A percentile compares a stretch with the other conserved stretches of the same genome.
Evolutionary conservation across 2,113 vertebrate genomes (phyloP).

Genomic region (Eretmochelys imbricata): DNA sequence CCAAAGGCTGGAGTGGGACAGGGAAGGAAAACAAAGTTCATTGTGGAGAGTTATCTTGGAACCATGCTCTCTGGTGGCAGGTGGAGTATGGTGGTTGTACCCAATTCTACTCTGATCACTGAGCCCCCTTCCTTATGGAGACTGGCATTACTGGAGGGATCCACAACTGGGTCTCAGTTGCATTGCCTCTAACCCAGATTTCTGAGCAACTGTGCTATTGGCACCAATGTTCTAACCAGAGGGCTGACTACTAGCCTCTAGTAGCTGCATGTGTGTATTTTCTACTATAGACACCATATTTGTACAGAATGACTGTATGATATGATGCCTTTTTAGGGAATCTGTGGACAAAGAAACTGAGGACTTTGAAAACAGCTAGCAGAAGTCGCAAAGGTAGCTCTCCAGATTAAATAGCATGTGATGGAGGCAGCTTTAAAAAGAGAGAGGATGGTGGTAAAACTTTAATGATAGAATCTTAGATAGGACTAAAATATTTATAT

Average conservation of each 20-base stretch:
- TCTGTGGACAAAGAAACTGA: neutral
- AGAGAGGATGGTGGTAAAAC: constrained; percentile 49
- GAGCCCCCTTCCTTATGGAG: neutral
- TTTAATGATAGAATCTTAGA: constrained; percentile 61
- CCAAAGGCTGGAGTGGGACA: neutral
- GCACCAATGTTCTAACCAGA: neutral
- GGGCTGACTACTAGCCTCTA: neutral
- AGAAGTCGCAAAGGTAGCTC: neutral
- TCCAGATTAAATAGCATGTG: neutral
- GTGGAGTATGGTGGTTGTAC: neutral
- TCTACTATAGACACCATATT: neutral
- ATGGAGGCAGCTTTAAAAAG: neutral
- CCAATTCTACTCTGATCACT: neutral
- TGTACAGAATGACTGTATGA: neutral
- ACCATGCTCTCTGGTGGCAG: neutral
- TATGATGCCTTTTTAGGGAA: neutral
- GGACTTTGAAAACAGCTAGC: neutral
- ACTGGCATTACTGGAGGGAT: neutral
- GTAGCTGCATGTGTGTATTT: neutral
- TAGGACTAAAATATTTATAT: constrained; percentile 73
- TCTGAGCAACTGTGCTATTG: neutral
- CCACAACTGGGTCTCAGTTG: neutral
- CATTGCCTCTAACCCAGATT: neutral
- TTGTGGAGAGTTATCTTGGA: neutral
- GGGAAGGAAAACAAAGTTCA: neutral